Base-by-base conservation (phyloP, 2,113 vertebrate genomes). In the Eudorcas thomsonii region DNA sequence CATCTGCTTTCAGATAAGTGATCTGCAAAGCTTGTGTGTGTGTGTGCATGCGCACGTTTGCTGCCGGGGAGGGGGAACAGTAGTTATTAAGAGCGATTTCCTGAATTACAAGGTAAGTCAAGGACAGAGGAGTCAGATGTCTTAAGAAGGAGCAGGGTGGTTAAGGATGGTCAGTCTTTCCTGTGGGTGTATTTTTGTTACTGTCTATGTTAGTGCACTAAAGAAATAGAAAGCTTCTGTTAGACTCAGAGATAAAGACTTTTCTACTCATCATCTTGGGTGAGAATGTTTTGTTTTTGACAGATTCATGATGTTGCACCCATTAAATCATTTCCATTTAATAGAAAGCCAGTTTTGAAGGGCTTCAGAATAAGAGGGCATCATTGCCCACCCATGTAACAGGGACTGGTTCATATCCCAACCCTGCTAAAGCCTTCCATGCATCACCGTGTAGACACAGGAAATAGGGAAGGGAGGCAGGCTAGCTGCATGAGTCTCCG, bases 371-470 rank as follows among this genome's bases (percentile, higher is more conserved):
- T 9, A 5, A 9, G 21, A 45, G 48, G 9, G 2, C 2, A 1
- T 36, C 0, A 0, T 43, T 25, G 23, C 7, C 26, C 23, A 43
- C 6, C 13, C 19, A 1, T 17, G 45, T 28, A 10, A 21, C 19
- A 16, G 0, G 11, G 30, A 16, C 36, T 14, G 33, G 10, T 12
- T 77, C 52, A 9, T 3, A 28, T 7, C 2, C 6, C 6, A 23
- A 8, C 36, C 9, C 25, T 7, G 0, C 1, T 0, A 33, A 43
- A 78, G 52, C 2, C 11, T 25, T 16, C 43, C 0, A 5, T 7
- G 33, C 12, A 19, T 55, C 62, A 19, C 55, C 0, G 1, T 6
- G 5, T 10, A 14, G 48, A 45, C 3, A 28, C 0, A 6, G 59
- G 36, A 45, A 7, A 8, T 2, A 7, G 57, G 39, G 17, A 48